Percentiles rank a stretch among this genome's conserved stretches.
Conservation (phyloP, 2,797 vertebrate genomes). For the Hyperoplus immaculatus region DNA sequence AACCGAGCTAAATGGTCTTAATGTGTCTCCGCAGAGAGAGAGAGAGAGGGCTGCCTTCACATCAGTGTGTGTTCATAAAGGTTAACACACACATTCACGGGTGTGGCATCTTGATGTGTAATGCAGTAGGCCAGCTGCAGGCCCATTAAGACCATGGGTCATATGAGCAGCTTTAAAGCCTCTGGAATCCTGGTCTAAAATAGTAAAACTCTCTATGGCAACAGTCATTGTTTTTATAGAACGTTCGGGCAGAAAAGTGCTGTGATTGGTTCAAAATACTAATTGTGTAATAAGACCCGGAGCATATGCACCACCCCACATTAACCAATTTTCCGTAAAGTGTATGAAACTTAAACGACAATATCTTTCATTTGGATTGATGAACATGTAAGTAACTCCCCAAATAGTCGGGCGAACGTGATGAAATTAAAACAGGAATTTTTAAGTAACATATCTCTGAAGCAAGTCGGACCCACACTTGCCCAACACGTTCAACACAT, state of each 20-base stretch:
- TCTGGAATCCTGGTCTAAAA: too few species aligned
- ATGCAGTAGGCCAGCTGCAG: too few species aligned
- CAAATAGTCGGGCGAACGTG: not conserved
- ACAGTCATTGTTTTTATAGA: too few species aligned
- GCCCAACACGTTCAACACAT: slow-evolving; percentile 8
- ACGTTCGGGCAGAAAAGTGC: too few species aligned
- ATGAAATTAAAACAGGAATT: not conserved
- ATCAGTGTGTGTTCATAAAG: slow-evolving; percentile 23
- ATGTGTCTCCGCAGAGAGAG: slow-evolving; percentile 37
- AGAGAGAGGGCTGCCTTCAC: not conserved
- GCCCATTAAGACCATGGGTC: not conserved
- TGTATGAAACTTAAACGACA: too few species aligned
- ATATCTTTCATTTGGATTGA: too few species aligned
- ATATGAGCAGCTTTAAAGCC: not conserved
- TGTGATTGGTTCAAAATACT: too few species aligned
- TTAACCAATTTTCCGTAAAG: too few species aligned
- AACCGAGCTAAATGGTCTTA: slow-evolving; percentile 53
- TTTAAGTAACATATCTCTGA: not conserved
- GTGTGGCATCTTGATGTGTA: not conserved
- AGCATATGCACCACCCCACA: too few species aligned
- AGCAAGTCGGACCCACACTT: not conserved
- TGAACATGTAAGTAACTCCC: too few species aligned
- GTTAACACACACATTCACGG: slow-evolving; percentile 30
- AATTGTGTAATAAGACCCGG: too few species aligned
- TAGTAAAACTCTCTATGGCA: too few species aligned